Conservation (phyloP, 2,888 invertebrate species). For the Bimastos eiseni region DNA sequence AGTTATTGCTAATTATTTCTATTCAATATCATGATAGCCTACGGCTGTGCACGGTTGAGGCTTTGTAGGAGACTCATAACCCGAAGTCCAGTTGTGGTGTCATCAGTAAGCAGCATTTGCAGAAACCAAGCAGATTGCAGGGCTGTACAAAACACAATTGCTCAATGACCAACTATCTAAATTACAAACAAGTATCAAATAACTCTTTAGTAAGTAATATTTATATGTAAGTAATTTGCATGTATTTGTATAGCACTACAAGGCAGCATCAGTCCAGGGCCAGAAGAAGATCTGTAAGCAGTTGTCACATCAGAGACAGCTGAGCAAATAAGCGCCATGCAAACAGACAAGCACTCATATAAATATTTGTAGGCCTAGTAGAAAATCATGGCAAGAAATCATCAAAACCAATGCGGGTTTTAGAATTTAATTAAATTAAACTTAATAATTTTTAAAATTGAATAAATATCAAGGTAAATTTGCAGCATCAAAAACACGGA, state of each 20-base stretch:
- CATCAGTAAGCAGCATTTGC: slow-evolving; percentile 60
- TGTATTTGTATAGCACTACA: neutral
- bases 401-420: too few species aligned
- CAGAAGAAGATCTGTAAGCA: too few species aligned
- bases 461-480: too few species aligned
- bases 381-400: too few species aligned
- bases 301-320: too few species aligned
- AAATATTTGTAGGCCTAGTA: too few species aligned
- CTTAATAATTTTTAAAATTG: too few species aligned
- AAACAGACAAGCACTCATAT: neutral
- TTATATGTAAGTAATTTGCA: neutral
- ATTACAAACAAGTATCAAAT: neutral
- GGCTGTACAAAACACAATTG: slow-evolving; percentile 46
- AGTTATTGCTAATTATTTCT: neutral
- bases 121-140: slow-evolving; percentile 57
- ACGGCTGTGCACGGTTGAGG: slow-evolving; percentile 41
- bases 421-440: too few species aligned
- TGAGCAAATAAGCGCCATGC: neutral
- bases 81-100: slow-evolving; percentile 49
- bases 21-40: slow-evolving; percentile 24
- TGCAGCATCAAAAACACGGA: too few species aligned
- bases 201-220: neutral
- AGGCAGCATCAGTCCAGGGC: neutral
- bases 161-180: neutral
- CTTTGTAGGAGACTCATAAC: slow-evolving; percentile 45